Evolutionary conservation across 2,888 invertebrate species (phyloP).

Genomic region (Nymphalis c-album): DNA sequence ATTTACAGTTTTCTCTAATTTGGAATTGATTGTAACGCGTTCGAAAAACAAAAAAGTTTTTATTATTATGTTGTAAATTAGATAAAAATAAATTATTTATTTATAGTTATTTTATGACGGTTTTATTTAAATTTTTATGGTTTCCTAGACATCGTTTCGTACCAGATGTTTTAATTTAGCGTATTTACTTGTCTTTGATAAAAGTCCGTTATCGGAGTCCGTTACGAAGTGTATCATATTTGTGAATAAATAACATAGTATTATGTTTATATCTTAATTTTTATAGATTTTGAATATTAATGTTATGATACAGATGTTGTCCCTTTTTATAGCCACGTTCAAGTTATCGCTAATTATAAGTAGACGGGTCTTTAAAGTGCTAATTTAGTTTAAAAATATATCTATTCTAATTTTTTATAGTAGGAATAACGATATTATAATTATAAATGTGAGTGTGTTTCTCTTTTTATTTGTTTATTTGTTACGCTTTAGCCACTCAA

Average conservation of each 20-base stretch:
- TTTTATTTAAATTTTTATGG: conserved; percentile 12
- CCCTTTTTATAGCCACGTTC: no score
- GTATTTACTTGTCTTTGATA: conserved; percentile 3
- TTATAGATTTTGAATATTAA: conserved; percentile 2
- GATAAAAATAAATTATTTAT: conserved; percentile 1
- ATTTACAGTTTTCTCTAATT: no score
- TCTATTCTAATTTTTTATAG: no score
- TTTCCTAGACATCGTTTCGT: neutral
- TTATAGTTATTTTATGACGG: conserved; percentile 5
- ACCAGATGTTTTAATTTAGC: conserved; percentile 2
- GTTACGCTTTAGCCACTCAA: no score
- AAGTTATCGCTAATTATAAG: no score
- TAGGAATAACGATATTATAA: no score
- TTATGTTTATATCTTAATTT: neutral
- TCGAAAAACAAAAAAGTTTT: neutral
- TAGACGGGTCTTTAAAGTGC: no score
- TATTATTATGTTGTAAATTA: neutral
- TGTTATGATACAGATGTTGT: no score
- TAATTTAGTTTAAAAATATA: no score
- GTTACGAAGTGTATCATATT: conserved; percentile 1
- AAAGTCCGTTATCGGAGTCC: neutral
- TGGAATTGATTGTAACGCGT: neutral
- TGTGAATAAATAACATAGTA: neutral
- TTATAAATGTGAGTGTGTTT: no score
- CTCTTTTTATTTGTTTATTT: no score